Evolutionary conservation across 2,888 invertebrate genomes (phyloP).

Genomic region (Hylaea fasciaria): DNA sequence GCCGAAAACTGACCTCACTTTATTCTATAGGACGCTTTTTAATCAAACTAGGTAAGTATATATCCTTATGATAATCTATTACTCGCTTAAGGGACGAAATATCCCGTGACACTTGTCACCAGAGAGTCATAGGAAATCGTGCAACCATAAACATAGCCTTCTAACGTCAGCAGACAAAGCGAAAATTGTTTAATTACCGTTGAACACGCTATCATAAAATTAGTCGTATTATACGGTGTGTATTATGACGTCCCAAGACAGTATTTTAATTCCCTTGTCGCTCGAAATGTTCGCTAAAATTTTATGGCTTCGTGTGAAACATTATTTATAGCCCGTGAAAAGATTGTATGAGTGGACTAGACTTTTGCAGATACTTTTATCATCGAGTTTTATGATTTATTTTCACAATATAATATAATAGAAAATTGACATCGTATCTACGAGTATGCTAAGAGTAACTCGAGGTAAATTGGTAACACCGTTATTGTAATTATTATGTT

Average conservation of each 20-base stretch:
- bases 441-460: too few species aligned
- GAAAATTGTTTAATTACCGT: slow-evolving; percentile 49
- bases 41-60: too few species aligned
- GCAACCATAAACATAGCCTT: background rate
- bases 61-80: too few species aligned
- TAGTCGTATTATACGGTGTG: slow-evolving; percentile 54
- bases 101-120: too few species aligned
- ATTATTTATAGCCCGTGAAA: slow-evolving; percentile 8
- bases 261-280: slow-evolving; percentile 49
- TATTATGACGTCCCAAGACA: slow-evolving; percentile 50
- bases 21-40: too few species aligned
- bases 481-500: too few species aligned
- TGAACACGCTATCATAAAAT: slow-evolving; percentile 67
- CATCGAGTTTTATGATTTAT: too few species aligned
- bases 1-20: too few species aligned
- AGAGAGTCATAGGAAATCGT: background rate
- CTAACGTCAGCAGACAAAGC: slow-evolving; percentile 20
- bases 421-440: too few species aligned
- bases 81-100: too few species aligned
- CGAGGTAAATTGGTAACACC: too few species aligned
- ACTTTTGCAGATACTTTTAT: background rate
- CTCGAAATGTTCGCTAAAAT: slow-evolving; percentile 43
- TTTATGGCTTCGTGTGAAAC: slow-evolving; percentile 14
- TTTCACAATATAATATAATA: too few species aligned
- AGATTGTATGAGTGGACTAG: background rate